These are phyloP conservation scores for Aphyosemion australe DNA, from an alignment of 2,113 vertebrate genomes.

Conservation along the genomic window DNA sequence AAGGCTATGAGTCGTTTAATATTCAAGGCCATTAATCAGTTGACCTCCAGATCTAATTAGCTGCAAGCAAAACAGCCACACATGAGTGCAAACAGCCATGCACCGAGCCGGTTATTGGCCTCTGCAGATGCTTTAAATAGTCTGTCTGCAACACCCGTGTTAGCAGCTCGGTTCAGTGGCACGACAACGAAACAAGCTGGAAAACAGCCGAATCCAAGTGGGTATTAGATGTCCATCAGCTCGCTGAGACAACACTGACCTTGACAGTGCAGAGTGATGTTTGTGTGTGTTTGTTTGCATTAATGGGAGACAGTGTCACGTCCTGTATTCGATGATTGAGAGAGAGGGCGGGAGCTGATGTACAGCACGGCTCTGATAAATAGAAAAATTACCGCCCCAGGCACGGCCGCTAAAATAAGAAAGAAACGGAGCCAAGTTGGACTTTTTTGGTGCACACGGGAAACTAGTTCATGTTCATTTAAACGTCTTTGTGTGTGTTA, in stretches of 20 bases:
- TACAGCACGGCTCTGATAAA: conserved; percentile 56
- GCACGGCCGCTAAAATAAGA: conserved; percentile 21
- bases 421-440: conserved; percentile 25
- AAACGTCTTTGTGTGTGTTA: conserved; percentile 19
- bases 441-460: conserved; percentile 13
- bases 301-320: conserved; percentile 46
- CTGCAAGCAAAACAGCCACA: conserved; percentile 27
- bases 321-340: conserved; percentile 34
- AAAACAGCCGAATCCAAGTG: conserved; percentile 24
- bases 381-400: conserved; percentile 24
- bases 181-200: conserved; percentile 5
- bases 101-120: conserved; percentile 14
- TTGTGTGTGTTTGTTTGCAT: conserved; percentile 43
- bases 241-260: conserved; percentile 25
- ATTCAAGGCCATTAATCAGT: conserved; percentile 50
- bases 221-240: conserved; percentile 54
- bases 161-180: conserved; percentile 13
- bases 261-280: conserved; percentile 25
- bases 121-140: conserved; percentile 40
- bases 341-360: conserved; percentile 41
- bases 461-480: conserved; percentile 41
- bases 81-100: background rate
- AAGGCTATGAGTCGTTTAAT: conserved; percentile 32
- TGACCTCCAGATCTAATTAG: conserved; percentile 57
- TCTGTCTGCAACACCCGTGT: conserved; percentile 18